These are phyloP conservation scores for Pelmatolapia mariae DNA, from an alignment of 2,113 vertebrate species.

Conservation along the genomic window DNA sequence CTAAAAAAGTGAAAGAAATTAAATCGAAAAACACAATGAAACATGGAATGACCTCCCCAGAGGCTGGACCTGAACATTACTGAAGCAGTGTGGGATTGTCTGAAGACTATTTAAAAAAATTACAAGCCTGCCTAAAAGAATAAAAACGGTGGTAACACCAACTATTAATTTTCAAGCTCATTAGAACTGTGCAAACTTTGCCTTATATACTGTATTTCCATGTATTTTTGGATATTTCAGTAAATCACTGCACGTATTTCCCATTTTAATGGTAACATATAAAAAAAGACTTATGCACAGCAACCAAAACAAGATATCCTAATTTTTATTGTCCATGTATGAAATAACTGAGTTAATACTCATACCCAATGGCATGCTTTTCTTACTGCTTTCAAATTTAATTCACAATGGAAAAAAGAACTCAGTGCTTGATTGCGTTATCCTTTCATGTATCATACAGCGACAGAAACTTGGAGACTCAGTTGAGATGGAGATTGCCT, in stretches of 20 bases:
- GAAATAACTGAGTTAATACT: neutral
- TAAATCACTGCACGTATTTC: neutral
- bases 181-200: neutral
- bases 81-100: neutral
- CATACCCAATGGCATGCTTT: neutral
- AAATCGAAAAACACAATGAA: neutral
- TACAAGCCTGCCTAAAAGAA: neutral
- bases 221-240: too few relatives aligned
- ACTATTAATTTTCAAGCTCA: neutral
- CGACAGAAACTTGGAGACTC: constrained; percentile 87
- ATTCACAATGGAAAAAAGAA: neutral
- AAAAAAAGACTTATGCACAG: neutral
- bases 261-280: rapidly evolving
- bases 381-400: neutral
- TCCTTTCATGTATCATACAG: constrained; percentile 44
- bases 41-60: neutral
- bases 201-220: neutral
- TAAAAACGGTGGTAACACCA: neutral
- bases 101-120: rapidly evolving
- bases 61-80: neutral
- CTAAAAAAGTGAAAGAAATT: rapidly evolving
- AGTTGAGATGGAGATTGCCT: constrained; percentile 93
- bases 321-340: neutral
- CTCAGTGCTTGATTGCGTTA: neutral
- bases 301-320: neutral